Evolutionary conservation across 2,888 invertebrate genomes (phyloP), one percentile per base, ranked within the genome.

Genomic region (Ormyrus rosae): DNA sequence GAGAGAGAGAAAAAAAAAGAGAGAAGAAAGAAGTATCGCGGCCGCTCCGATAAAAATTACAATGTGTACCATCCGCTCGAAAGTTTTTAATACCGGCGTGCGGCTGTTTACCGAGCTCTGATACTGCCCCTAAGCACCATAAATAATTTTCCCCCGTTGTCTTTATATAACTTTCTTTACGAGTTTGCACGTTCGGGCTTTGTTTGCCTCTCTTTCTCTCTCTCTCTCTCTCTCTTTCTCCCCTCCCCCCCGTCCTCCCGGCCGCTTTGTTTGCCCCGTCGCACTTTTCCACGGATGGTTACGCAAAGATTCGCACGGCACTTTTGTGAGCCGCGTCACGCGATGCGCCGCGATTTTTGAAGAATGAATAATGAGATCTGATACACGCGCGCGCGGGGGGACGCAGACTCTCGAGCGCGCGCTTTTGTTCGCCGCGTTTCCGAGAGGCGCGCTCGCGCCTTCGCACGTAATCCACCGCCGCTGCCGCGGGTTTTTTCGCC

Each of bases 361-460:
- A n/a, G 53, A 75, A 65, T 65, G 80, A 80, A 53, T 70, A 80
- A 80, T 75, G 70, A 75, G 75, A 71, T 80, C 70, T 34, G 70
- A 75, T 64, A 63, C 63, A 45, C 3, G 55, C 45, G 56, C 34
- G 51, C 50, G 50, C 45, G 48, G 65, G 13, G 34, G 50, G 13
- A 55, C 45, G 10, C 48, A 10, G 11, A 48, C 34, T 51, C 19
- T 67, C n/a, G 61, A 55, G 46, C 48, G 61, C 55, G 34, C 63
- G 50, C 45, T 9, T 34, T 50, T 67, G 13, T 6, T 34, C 68
- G 51, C 58, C 68, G 51, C 8, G 9, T 10, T 13, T 51, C 60
- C 11, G 51, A 70, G 50, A 19, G 10, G 34, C 46, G 13, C 45
- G 6, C 13, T 8, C 9, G 13, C 46, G n/a, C 50, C n/a, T 67